Percentiles rank a stretch among this genome's conserved stretches.
Evolutionary conservation across 2,888 invertebrate genomes (phyloP).

Genomic region (Smittia sp.): DNA sequence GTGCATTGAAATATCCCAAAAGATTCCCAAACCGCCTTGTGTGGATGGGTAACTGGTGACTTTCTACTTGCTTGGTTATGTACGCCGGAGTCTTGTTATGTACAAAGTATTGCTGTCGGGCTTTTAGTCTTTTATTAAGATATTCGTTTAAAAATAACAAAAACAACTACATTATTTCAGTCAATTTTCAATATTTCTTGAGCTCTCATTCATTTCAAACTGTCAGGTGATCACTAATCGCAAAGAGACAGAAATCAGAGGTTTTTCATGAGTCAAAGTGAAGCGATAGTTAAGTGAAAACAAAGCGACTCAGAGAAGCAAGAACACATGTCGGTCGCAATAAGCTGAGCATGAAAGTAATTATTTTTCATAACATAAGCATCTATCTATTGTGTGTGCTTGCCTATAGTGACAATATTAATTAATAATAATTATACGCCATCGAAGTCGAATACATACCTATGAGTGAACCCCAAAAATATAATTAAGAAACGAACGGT

Average conservation of each 20-base stretch:
- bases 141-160: constrained; percentile 40
- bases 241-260: constrained; percentile 33
- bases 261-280: constrained; percentile 13
- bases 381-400: constrained; percentile 5
- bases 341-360: background rate
- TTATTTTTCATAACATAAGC: constrained; percentile 14
- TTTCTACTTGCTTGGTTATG: background rate
- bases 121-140: constrained; percentile 38
- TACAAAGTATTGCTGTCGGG: constrained; percentile 35
- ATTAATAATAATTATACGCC: constrained; percentile 40
- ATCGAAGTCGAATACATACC: background rate
- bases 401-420: constrained; percentile 37
- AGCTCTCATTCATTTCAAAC: constrained; percentile 41
- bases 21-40: background rate
- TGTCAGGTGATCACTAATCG: constrained; percentile 39
- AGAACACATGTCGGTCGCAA: constrained; percentile 25
- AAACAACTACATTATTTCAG: constrained; percentile 41
- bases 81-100: background rate
- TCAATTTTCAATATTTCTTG: constrained; percentile 41
- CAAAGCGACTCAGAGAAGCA: constrained; percentile 9
- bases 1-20: background rate
- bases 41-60: constrained; percentile 2
- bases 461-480: constrained; percentile 18
- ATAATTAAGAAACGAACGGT: constrained; percentile 5
- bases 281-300: constrained; percentile 20